Evolutionary conservation across 2,113 vertebrate species (phyloP).

Genomic region (Malurus elegans): DNA sequence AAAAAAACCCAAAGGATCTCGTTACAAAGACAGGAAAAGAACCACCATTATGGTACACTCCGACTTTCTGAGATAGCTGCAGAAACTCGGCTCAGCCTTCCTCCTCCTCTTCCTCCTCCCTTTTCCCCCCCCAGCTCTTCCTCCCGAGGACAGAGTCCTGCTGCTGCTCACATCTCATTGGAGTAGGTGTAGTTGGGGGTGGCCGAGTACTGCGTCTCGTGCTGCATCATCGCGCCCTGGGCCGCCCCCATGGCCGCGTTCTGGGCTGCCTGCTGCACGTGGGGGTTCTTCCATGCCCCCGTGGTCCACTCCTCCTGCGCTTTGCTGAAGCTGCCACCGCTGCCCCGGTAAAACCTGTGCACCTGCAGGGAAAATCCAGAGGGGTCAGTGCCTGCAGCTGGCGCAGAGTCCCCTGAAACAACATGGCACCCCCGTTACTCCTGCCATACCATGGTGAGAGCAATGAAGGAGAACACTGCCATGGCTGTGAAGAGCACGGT

Average conservation of each 20-base stretch:
- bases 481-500: conserved; percentile 92
- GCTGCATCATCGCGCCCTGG: conserved; percentile 87
- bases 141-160: neutral
- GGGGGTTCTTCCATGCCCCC: conserved; percentile 97
- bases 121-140: neutral
- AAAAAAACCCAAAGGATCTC: neutral
- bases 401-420: fast-evolving
- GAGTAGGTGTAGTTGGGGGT: conserved; percentile 95
- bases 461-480: conserved; percentile 88
- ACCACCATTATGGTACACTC: conserved; percentile 36
- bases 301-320: conserved; percentile 97
- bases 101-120: conserved; percentile 10
- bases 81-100: conserved; percentile 37
- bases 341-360: conserved; percentile 95
- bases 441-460: conserved; percentile 87
- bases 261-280: conserved; percentile 93
- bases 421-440: fast-evolving
- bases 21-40: conserved; percentile 46
- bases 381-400: fast-evolving
- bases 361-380: conserved; percentile 73
- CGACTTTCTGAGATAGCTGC: conserved; percentile 28
- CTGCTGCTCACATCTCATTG: conserved; percentile 87
- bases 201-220: conserved; percentile 87
- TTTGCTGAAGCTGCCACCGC: conserved; percentile 94
- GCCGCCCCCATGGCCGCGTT: conserved; percentile 91